These are phyloP conservation scores for Malthinus flaveolus DNA, from an alignment of 2,888 invertebrate genomes.

Conservation along the genomic window DNA sequence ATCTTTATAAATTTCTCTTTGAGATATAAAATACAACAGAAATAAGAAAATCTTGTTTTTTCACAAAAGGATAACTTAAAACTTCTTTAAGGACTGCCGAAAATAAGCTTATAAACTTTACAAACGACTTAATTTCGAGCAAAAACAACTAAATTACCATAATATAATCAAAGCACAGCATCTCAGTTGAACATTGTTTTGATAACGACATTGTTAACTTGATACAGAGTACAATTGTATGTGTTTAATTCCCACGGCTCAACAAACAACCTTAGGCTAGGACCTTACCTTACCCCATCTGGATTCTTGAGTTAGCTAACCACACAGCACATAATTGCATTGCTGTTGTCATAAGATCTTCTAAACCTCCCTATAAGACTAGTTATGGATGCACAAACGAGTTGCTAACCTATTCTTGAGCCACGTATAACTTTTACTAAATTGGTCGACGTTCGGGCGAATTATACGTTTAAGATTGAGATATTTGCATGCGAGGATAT, in stretches of 20 bases:
- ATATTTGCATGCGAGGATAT: constrained; percentile 37
- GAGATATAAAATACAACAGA: background rate
- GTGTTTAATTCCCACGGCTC: constrained; percentile 39
- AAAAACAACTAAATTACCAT: constrained; percentile 38
- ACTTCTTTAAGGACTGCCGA: constrained; percentile 24
- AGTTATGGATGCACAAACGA: constrained; percentile 30
- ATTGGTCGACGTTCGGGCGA: constrained; percentile 27
- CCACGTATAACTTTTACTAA: constrained; percentile 13
- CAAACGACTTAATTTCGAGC: constrained; percentile 36
- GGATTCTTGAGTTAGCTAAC: constrained; percentile 37
- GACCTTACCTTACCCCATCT: constrained; percentile 36
- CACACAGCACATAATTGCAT: constrained; percentile 43
- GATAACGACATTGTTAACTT: constrained; percentile 37
- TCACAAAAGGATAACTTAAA: constrained; percentile 26
- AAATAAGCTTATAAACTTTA: constrained; percentile 29
- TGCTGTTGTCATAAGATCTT: constrained; percentile 44
- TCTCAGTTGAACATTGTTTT: constrained; percentile 38
- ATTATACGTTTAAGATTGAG: constrained; percentile 39
- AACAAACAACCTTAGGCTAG: constrained; percentile 38
- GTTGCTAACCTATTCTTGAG: constrained; percentile 20
- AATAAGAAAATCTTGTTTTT: constrained; percentile 2
- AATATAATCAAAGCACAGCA: constrained; percentile 37
- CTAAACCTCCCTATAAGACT: constrained; percentile 41
- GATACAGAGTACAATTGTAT: constrained; percentile 38
- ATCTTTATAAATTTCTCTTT: constrained; percentile 6